Percentiles rank a stretch among this genome's conserved stretches.
Conservation (phyloP, 2,888 invertebrate species). For the Antheraea assamensis region DNA sequence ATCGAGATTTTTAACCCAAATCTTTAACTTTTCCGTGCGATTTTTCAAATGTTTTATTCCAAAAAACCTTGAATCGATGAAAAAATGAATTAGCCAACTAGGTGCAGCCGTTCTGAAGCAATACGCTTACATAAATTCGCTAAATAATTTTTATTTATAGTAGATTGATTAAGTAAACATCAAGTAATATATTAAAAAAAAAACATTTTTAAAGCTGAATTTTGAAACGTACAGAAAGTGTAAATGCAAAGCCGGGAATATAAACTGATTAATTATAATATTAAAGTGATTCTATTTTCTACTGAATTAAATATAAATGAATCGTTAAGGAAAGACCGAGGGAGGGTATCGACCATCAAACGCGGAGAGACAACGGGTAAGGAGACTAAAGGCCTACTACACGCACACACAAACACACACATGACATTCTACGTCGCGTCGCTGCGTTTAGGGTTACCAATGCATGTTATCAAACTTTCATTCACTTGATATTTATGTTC, state of each 20-base stretch:
- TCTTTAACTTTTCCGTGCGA: too few species aligned
- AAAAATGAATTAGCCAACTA: too few species aligned
- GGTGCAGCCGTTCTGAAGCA: too few species aligned
- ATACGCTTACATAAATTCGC: too few species aligned
- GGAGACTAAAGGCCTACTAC: not conserved
- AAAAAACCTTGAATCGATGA: too few species aligned
- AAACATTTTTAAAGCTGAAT: too few species aligned
- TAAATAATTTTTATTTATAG: too few species aligned
- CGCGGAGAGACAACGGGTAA: not conserved
- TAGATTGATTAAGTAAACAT: not conserved
- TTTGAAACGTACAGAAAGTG: not conserved
- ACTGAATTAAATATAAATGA: not conserved
- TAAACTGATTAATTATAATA: not conserved
- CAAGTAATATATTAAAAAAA: not conserved
- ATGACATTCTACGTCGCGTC: not conserved
- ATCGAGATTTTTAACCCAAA: too few species aligned
- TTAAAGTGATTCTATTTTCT: not conserved
- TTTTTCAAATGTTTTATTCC: too few species aligned
- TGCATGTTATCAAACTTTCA: not conserved
- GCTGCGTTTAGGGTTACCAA: not conserved
- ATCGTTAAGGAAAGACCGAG: not conserved
- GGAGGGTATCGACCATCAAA: not conserved
- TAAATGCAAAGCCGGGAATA: not conserved
- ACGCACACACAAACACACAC: not conserved
- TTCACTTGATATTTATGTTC: not conserved